Percentiles rank a stretch among this genome's conserved stretches.
phyloP scores from a whole-genome alignment of 2,113 vertebrate species.

The Apeltes quadracus region DNA sequence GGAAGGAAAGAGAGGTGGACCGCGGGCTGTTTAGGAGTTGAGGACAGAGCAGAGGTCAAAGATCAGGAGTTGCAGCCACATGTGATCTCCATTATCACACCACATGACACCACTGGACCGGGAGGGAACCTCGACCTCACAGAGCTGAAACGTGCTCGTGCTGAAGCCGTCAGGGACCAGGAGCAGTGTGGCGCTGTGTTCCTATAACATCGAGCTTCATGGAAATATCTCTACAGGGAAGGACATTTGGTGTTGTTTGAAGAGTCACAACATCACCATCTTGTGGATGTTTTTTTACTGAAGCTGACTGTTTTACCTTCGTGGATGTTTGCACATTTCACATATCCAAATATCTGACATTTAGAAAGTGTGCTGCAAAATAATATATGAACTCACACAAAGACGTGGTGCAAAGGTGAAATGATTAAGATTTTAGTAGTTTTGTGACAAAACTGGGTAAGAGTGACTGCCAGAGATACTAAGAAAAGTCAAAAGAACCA shows the following conservation, averaged over 20 bases:
- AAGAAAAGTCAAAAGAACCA: background rate
- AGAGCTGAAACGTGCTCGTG: conserved; percentile 8
- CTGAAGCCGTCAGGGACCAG: conserved; percentile 15
- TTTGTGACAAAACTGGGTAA: background rate
- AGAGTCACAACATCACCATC: conserved; percentile 45
- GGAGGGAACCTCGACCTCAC: conserved; percentile 37
- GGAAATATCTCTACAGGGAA: background rate
- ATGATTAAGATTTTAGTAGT: background rate
- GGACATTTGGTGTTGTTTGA: background rate
- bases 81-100: conserved; percentile 52
- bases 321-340: background rate
- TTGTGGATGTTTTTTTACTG: conserved; percentile 42
- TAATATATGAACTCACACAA: background rate
- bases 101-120: conserved; percentile 18
- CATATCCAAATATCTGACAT: background rate
- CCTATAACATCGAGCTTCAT: background rate
- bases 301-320: background rate
- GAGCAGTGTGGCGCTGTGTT: conserved; percentile 13
- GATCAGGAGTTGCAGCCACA: conserved; percentile 45
- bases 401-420: background rate
- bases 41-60: conserved; percentile 41
- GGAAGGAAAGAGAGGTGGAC: conserved; percentile 22
- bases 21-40: conserved; percentile 30
- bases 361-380: background rate
- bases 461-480: background rate